These are phyloP conservation scores for Mythimna loreyi DNA, from an alignment of 2,888 invertebrate species.

Conservation along the genomic window DNA sequence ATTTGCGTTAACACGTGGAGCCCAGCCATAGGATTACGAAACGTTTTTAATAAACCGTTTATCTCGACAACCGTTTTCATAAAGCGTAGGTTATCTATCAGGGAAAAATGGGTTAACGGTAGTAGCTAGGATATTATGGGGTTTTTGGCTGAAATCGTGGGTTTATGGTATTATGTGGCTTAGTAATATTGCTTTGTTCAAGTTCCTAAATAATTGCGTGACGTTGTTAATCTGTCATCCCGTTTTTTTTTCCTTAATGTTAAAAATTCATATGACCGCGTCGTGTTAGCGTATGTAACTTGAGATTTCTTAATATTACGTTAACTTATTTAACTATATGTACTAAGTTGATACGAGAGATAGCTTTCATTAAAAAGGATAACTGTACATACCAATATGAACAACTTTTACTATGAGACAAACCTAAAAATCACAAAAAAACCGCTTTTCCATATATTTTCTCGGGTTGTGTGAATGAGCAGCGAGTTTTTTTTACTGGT, in stretches of 20 bases:
- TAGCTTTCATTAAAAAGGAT: too few relatives aligned
- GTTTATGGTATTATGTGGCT: neutral
- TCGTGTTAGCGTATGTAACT: too few relatives aligned
- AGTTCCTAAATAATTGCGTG: neutral
- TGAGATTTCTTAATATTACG: too few relatives aligned
- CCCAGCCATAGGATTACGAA: conserved; percentile 29
- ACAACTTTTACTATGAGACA: too few relatives aligned
- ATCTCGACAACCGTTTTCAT: conserved; percentile 48
- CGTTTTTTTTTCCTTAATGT: neutral
- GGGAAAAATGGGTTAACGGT: conserved; percentile 22
- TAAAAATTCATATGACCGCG: too few relatives aligned
- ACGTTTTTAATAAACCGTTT: conserved; percentile 48
- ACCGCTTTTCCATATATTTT: too few relatives aligned
- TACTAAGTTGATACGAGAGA: too few relatives aligned
- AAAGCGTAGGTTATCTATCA: conserved; percentile 24
- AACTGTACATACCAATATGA: too few relatives aligned
- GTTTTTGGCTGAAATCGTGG: neutral
- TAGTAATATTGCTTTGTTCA: conserved; percentile 5
- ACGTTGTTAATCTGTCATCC: neutral
- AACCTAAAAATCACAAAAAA: too few relatives aligned
- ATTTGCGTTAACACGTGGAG: conserved; percentile 43
- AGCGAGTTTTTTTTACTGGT: too few relatives aligned
- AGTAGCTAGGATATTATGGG: conserved; percentile 14
- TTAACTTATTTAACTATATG: too few relatives aligned
- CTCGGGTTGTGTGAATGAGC: too few relatives aligned